Evolutionary conservation across 2,113 vertebrate species (phyloP).

Genomic region (Eudyptes chrysolophus): DNA sequence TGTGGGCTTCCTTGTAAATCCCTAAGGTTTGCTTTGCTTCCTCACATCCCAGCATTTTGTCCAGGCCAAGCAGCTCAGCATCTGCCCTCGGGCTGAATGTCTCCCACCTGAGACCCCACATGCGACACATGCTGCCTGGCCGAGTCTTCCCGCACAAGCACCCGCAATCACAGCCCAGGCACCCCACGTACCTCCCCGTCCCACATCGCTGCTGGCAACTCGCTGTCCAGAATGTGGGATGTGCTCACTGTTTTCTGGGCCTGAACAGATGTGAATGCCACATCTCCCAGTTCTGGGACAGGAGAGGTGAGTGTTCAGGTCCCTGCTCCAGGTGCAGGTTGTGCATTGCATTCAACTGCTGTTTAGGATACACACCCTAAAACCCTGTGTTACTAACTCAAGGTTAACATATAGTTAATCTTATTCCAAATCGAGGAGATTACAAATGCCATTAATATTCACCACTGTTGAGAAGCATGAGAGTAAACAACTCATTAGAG

Average conservation of each 20-base stretch:
- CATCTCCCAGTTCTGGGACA: background rate
- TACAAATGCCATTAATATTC: background rate
- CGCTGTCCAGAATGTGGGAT: rapidly evolving
- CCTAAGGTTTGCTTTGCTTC: background rate
- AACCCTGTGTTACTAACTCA: background rate
- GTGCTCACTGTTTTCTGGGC: rapidly evolving
- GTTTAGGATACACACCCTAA: background rate
- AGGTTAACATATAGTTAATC: background rate
- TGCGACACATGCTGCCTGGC: rapidly evolving
- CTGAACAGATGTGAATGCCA: background rate
- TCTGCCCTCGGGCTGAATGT: background rate
- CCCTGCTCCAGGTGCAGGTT: background rate
- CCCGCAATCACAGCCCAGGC: background rate
- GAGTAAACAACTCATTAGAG: background rate
- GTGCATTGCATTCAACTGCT: background rate
- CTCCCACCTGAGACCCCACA: background rate
- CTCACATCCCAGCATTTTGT: background rate
- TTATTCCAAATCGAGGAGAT: background rate
- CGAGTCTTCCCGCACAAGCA: rapidly evolving
- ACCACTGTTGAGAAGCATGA: background rate
- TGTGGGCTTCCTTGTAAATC: background rate
- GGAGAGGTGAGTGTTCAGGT: background rate
- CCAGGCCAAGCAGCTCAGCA: background rate
- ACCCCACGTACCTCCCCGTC: rapidly evolving
- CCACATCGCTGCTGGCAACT: background rate